Evolutionary conservation across 2,113 vertebrate species (phyloP).

Genomic region (Ameiurus melas): DNA sequence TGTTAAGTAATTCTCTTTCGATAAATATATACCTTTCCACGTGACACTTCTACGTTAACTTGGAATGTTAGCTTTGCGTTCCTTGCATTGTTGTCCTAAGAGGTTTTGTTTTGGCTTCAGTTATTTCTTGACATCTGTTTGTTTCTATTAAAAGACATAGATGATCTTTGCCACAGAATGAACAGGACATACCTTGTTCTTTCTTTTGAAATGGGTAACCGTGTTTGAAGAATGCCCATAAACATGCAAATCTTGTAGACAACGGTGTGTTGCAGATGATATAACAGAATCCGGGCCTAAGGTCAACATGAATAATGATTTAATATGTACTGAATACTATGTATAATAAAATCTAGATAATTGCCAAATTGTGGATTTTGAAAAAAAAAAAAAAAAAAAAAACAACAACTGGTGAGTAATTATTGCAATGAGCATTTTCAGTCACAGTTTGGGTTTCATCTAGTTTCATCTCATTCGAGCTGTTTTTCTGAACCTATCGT

Average conservation of each 20-base stretch:
- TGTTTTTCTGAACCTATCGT: slow-evolving; percentile 27
- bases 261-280: not conserved
- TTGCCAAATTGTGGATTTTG: not conserved
- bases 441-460: not conserved
- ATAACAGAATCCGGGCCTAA: not conserved
- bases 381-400: not conserved
- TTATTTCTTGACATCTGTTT: not conserved
- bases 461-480: not conserved
- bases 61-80: not conserved
- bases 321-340: not conserved
- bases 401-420: not conserved
- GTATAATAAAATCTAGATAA: not conserved
- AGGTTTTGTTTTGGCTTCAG: not conserved
- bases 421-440: not conserved
- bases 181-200: not conserved
- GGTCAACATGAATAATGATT: not conserved
- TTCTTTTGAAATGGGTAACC: slow-evolving; percentile 6
- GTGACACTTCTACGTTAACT: not conserved
- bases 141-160: slow-evolving; percentile 1
- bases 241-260: not conserved
- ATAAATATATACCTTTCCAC: not conserved
- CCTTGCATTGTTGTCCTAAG: not conserved
- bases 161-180: slow-evolving; percentile 4
- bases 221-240: not conserved
- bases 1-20: not conserved